These are phyloP conservation scores for Bergia puertoricense DNA, from an alignment of 92 coral and sea anemone species.

Conservation along the genomic window DNA sequence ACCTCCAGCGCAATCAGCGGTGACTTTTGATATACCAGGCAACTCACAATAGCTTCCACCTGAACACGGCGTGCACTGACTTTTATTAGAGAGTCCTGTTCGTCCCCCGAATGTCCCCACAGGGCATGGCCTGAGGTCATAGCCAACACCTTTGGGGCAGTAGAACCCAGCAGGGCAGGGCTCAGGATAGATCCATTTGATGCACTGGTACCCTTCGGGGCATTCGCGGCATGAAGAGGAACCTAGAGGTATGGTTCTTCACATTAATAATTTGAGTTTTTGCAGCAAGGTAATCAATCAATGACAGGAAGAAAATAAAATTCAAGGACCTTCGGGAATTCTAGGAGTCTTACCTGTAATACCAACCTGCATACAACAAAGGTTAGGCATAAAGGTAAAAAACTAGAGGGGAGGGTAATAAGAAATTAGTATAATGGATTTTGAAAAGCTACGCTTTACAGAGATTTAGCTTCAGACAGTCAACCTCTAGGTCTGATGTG, in stretches of 20 bases:
- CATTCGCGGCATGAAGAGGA: slow-evolving; percentile 85
- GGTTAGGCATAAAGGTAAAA: too few species aligned
- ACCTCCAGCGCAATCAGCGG: slow-evolving; percentile 89
- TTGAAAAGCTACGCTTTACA: too few species aligned
- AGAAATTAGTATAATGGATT: too few species aligned
- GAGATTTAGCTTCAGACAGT: too few species aligned
- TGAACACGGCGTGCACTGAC: slow-evolving; percentile 85
- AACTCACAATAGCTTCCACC: slow-evolving; percentile 87
- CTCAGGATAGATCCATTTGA: slow-evolving; percentile 78
- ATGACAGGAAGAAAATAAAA: too few species aligned
- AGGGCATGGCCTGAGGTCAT: slow-evolving; percentile 89
- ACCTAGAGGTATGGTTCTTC: slow-evolving; percentile 43
- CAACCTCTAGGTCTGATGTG: too few species aligned
- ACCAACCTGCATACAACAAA: too few species aligned
- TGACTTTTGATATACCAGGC: slow-evolving; percentile 81
- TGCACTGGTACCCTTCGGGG: slow-evolving; percentile 94
- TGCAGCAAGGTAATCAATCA: background rate
- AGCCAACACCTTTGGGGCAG: slow-evolving; percentile 91
- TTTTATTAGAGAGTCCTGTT: slow-evolving; percentile 65
- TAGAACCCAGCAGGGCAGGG: slow-evolving; percentile 97
- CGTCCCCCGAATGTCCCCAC: slow-evolving; percentile 91
- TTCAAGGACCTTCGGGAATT: too few species aligned
- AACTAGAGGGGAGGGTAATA: too few species aligned
- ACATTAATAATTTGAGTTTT: too few species aligned
- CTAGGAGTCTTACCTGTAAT: too few species aligned